phyloP scores from a whole-genome alignment of 2,113 vertebrate species.

The Oncorhynchus gorbuscha region DNA sequence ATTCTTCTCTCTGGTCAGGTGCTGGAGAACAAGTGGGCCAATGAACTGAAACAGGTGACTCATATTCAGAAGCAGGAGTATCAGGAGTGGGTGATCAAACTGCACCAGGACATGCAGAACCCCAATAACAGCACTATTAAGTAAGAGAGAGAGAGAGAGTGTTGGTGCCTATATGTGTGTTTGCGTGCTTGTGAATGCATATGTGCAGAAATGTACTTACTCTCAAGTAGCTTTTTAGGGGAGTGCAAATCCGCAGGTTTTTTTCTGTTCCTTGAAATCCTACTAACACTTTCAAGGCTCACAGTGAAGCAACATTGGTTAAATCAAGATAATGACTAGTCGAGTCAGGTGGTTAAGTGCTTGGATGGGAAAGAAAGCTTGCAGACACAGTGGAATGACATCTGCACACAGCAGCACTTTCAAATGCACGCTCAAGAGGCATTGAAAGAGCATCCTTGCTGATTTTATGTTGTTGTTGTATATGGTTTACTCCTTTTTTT shows the following conservation, averaged over 20 bases:
- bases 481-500: not conserved
- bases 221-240: not conserved
- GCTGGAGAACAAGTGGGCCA: slow-evolving; percentile 94
- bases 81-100: slow-evolving; percentile 96
- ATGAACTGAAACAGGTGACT: slow-evolving; percentile 91
- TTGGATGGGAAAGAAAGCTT: slow-evolving; percentile 11
- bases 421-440: not conserved
- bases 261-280: not conserved
- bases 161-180: not conserved
- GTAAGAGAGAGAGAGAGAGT: slow-evolving; percentile 58
- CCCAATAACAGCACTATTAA: slow-evolving; percentile 90
- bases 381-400: slow-evolving; percentile 1
- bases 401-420: slow-evolving; percentile 3
- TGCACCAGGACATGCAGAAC: slow-evolving; percentile 93
- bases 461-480: not conserved
- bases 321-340: slow-evolving; percentile 18
- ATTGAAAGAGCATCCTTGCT: not conserved
- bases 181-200: not conserved
- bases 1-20: slow-evolving; percentile 71
- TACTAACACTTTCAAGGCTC: not conserved
- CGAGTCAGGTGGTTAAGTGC: slow-evolving; percentile 22
- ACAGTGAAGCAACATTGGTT: slow-evolving; percentile 3
- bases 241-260: slow-evolving; percentile 4
- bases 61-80: slow-evolving; percentile 97
- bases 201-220: not conserved